These are phyloP conservation scores for Ophion slaviceki DNA, from an alignment of 2,888 invertebrate genomes.

Conservation along the genomic window DNA sequence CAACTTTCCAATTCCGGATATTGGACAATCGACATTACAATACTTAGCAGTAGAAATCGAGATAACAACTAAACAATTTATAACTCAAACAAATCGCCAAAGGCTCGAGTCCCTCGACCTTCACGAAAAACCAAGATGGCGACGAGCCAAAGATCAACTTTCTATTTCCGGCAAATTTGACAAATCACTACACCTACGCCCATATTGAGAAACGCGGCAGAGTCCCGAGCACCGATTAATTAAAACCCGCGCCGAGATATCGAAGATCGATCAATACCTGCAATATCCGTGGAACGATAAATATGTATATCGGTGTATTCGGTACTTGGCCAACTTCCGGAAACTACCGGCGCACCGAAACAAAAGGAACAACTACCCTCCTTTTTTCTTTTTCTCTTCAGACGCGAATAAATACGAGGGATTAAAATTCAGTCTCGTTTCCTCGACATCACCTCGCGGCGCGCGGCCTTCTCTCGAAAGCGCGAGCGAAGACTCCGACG, in stretches of 20 bases:
- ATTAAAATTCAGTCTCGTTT: constrained; percentile 58
- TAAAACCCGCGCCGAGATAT: neutral
- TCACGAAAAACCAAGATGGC: no score
- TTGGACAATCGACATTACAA: neutral
- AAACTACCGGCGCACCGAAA: neutral
- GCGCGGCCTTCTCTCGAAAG: constrained; percentile 9
- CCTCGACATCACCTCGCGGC: constrained; percentile 20
- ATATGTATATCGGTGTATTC: constrained; percentile 3
- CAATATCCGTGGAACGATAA: neutral
- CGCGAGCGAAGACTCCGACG: constrained; percentile 33
- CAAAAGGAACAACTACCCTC: neutral
- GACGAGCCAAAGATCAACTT: no score
- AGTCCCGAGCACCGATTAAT: neutral
- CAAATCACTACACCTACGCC: neutral
- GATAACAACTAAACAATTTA: no score
- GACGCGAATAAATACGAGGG: constrained; percentile 22
- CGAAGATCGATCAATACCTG: neutral
- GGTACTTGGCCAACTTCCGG: neutral
- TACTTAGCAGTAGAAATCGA: no score
- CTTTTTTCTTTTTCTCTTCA: neutral
- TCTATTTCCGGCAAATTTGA: neutral
- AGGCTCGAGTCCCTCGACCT: no score
- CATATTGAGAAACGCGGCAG: neutral
- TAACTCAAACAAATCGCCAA: no score
- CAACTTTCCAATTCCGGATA: neutral